phyloP scores from a whole-genome alignment of 1,140 invertebrate species.

The Stratiolaelaps scimitus region DNA sequence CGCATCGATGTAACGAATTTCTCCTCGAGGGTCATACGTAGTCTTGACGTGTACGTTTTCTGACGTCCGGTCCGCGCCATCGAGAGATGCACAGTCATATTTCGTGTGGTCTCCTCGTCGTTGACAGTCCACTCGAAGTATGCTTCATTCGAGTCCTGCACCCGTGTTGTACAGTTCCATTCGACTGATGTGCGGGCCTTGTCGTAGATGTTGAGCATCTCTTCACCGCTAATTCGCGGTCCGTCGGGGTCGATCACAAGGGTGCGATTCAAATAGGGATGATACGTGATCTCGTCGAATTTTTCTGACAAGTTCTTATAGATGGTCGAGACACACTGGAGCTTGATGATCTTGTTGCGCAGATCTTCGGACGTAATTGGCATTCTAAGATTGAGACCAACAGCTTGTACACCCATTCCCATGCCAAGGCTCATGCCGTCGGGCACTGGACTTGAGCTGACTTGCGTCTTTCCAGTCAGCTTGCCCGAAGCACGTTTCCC shows the following conservation, averaged over 20 bases:
- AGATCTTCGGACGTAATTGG: conserved; percentile 19
- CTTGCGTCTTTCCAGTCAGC: conserved; percentile 21
- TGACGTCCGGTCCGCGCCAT: conserved; percentile 25
- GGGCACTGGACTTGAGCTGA: conserved; percentile 14
- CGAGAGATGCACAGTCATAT: conserved; percentile 24
- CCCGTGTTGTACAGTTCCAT: conserved; percentile 21
- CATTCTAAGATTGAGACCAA: conserved; percentile 20
- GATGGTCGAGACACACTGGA: conserved; percentile 22
- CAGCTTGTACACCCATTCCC: conserved; percentile 16
- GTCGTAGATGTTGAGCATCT: conserved; percentile 23
- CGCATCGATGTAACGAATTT: conserved; percentile 27
- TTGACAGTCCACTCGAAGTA: conserved; percentile 27
- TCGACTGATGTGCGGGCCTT: conserved; percentile 25
- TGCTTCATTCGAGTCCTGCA: conserved; percentile 12
- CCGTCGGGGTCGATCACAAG: conserved; percentile 5
- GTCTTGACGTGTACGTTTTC: conserved; percentile 27
- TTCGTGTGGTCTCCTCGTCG: conserved; percentile 14
- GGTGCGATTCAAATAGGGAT: conserved; percentile 24
- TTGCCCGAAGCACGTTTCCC: conserved; percentile 31
- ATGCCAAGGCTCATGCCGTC: not conserved
- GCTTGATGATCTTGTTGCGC: conserved; percentile 26
- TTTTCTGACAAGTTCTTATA: conserved; percentile 27
- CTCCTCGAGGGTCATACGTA: conserved; percentile 15
- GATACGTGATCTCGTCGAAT: conserved; percentile 16
- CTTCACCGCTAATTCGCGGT: conserved; percentile 19